Base-by-base conservation (phyloP, 2,888 invertebrate species). In the Tridacna crocea region DNA sequence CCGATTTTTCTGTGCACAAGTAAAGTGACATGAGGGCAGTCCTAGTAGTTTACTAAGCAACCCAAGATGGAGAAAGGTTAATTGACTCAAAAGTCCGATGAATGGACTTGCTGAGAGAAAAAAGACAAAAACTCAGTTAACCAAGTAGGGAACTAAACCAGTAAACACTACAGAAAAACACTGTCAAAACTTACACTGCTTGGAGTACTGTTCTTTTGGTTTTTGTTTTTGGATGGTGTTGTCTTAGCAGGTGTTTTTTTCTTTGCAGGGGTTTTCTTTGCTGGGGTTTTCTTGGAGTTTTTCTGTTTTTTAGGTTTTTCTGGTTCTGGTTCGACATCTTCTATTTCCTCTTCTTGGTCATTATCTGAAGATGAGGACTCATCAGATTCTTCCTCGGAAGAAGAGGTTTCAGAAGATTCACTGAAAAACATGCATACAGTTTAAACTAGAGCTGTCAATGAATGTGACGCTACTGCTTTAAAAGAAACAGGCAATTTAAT, bases 331-430 rank as follows among this genome's bases (percentile, higher is more conserved):
- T 36, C 61, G 6, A 6, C 61, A 63, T 70, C 47, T 36, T 27
- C 70, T 24, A 61, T 55, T 27, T 22, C 51, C 15, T 68, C 68
- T 60, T 73, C 70, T 17, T 60, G 70, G 12, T 61, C 60, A 4
- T 73, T 22, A 51, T 58, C 72, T 0, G 48, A 48, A 15, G n/a
- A 47, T 17, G 75, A 74, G 24, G 74, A 72, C 3, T 47, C 51
- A 17, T 66, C 70, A 26, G 51, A 46, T 72, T 48, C 70, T 47
- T 65, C 51, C 15, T 63, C 58, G 4, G 63, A 36, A 6, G 73
- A 27, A 0, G 66, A 58, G 12, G 65, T 58, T 24, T 72, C 72
- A 12, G 79, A 79, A 19, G 79, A 70, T 22, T 78, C 78, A 66
- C 78, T 78, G 22, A 27, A 73, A 73, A 15, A 36, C 36, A 36